Evolutionary conservation across 64 coral and sea anemone species (phyloP).

Genomic region (Montipora efflorescens): DNA sequence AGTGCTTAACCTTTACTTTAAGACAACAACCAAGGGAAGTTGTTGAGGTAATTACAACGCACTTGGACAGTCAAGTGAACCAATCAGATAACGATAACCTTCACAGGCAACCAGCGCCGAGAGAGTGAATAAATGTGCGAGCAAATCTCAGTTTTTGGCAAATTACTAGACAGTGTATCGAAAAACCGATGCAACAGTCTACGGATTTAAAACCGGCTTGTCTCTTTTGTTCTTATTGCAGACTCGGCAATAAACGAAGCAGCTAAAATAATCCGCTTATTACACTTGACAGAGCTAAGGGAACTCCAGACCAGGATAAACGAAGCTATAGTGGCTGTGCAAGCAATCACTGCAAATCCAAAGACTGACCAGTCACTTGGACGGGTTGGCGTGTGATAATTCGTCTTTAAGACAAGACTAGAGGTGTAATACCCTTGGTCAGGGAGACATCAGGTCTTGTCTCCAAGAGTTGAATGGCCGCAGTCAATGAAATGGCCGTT

Average conservation of each 20-base stretch:
- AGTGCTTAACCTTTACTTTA: too few relatives aligned
- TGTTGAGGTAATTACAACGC: not conserved
- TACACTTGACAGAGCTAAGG: slow-evolving; percentile 88
- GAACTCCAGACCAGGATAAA: slow-evolving; percentile 98
- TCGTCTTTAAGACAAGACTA: not conserved
- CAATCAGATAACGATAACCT: not conserved
- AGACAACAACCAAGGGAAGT: not conserved
- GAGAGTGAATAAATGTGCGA: not conserved
- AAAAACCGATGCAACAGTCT: too few relatives aligned
- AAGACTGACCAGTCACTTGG: slow-evolving; percentile 96
- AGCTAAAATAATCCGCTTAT: slow-evolving; percentile 91
- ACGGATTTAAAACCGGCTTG: not conserved
- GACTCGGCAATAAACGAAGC: slow-evolving; percentile 98
- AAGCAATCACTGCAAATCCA: slow-evolving; percentile 92
- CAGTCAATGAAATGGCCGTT: not conserved
- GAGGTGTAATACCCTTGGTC: not conserved
- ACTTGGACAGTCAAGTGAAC: not conserved
- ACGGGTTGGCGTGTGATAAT: slow-evolving; percentile 73
- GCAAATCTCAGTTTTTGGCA: not conserved
- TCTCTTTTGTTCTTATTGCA: slow-evolving; percentile 37
- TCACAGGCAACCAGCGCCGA: not conserved
- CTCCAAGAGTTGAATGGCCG: too few relatives aligned
- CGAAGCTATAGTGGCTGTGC: slow-evolving; percentile 93
- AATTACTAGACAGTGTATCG: not conserved
- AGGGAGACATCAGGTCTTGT: not conserved